phyloP scores from a whole-genome alignment of 2,113 vertebrate species.

The Pedionomus torquatus region DNA sequence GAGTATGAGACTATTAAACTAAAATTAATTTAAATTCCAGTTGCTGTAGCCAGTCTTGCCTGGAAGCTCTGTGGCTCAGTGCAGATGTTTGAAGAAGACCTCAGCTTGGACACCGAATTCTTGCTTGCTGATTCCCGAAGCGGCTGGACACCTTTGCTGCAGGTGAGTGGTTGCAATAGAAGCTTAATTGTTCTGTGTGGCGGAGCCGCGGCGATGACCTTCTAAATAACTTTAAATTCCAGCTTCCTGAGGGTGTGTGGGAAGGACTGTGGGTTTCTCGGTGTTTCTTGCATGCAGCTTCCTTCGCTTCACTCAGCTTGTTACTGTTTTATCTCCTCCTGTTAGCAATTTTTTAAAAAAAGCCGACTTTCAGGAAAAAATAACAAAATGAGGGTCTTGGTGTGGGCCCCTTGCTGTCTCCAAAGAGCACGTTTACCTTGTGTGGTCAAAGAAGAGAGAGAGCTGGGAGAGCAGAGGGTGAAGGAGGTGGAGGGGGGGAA shows the following conservation, averaged over 20 bases:
- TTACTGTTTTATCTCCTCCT: background rate
- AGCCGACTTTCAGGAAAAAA: conserved; percentile 82
- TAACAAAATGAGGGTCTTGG: conserved; percentile 78
- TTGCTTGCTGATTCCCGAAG: background rate
- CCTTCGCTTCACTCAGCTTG: background rate
- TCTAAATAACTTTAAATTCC: background rate
- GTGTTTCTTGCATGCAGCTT: background rate
- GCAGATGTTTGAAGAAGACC: background rate
- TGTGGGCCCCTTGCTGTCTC: conserved; percentile 71
- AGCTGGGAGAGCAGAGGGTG: conserved; percentile 19
- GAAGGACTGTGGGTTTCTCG: background rate
- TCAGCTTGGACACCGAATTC: background rate
- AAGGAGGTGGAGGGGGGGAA: background rate
- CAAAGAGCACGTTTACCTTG: conserved; percentile 53
- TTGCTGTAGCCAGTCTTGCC: background rate
- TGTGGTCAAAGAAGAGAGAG: conserved; percentile 71
- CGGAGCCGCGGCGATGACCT: background rate
- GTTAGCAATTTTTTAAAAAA: conserved; percentile 74
- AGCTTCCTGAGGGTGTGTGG: background rate
- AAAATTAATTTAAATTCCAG: background rate
- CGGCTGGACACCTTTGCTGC: background rate
- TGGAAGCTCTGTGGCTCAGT: background rate
- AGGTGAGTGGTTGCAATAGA: background rate
- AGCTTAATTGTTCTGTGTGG: background rate
- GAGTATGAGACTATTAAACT: background rate